Base-by-base conservation (phyloP, 2,797 vertebrate genomes). In the Sebastes iracundus region DNA sequence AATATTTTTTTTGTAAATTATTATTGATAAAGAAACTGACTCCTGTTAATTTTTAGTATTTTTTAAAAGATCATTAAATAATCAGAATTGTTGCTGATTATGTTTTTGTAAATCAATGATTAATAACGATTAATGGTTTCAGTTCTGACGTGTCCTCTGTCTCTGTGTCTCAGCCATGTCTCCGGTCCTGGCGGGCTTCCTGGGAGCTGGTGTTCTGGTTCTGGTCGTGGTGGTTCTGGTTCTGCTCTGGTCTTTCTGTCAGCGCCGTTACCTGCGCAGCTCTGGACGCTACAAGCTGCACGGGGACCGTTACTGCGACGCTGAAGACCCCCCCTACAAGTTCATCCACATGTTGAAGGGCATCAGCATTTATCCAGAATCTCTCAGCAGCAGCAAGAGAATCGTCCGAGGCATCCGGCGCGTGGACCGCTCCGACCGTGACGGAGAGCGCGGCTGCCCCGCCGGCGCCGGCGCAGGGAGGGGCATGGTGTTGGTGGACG, bases 291-390 rank as follows among this genome's bases (percentile, higher is more conserved):
- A 98, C 91, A 96, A 96, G 93, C 93, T 96, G 56, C 94, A 95
- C 4, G 93, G 94, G 2, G 90, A 95, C 81, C 94, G 92, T 2
- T 94, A 94, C 85, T 90, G 94, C 5, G 96, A 96, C n/a, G 83
- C 94, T 0, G 93, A 94, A 38, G 95, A 96, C 86, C 96, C 96
- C 0, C 96, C 96, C 12, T 96, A 96, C 92, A 98, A 98, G 94
- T 99, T 99, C 92, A 99, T 99, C 64, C 98, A 99, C 93, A 99
- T 99, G 98, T 91, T 99, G 78, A 99, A 99, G 87, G 98, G 98
- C 79, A 98, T 99, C 95, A 99, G 98, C 87, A 99, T 99, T 91
- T 99, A 99, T 86, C 98, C 98, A 2, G 98, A 99, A 91, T 96
- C 97, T 32, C 94, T 99, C 82, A 98, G 96, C 90, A 94, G 97